A percentile compares a stretch with the other conserved stretches of the same genome.
phyloP scores from a whole-genome alignment of 2,113 vertebrate genomes.

The Rutilus rutilus region DNA sequence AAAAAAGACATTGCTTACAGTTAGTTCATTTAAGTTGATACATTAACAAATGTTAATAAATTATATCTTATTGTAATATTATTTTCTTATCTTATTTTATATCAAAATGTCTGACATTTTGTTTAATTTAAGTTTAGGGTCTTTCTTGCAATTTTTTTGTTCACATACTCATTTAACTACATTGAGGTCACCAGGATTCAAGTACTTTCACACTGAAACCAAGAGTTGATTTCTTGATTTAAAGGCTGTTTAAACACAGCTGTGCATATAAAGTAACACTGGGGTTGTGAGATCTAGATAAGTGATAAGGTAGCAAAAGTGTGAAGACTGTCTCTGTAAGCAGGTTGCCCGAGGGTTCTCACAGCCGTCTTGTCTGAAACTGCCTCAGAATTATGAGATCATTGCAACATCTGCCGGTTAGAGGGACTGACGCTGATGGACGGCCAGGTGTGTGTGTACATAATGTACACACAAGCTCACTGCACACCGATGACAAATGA shows the following conservation, averaged over 20 bases:
- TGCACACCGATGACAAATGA: constrained; percentile 4
- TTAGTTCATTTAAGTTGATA: too few relatives aligned
- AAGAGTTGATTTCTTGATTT: background rate
- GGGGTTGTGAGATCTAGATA: background rate
- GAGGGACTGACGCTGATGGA: constrained; percentile 73
- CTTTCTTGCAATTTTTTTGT: background rate
- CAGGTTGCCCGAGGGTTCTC: constrained; percentile 68
- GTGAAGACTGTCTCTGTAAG: constrained; percentile 37
- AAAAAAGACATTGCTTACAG: too few relatives aligned
- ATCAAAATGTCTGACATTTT: too few relatives aligned
- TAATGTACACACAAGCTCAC: constrained; percentile 24
- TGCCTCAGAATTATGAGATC: constrained; percentile 75
- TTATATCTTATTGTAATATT: too few relatives aligned
- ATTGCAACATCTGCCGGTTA: constrained; percentile 76
- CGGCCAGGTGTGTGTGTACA: constrained; percentile 73
- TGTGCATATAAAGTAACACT: background rate
- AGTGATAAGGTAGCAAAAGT: constrained; percentile 5
- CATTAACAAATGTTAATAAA: too few relatives aligned
- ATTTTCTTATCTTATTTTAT: too few relatives aligned
- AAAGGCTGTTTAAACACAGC: background rate
- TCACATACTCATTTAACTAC: background rate
- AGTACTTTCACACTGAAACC: background rate
- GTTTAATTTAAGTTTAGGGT: too few relatives aligned
- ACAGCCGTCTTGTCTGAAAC: constrained; percentile 67
- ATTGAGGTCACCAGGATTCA: background rate